Evolutionary conservation across 2,888 invertebrate species (phyloP).

Genomic region (Hartigia nigra): DNA sequence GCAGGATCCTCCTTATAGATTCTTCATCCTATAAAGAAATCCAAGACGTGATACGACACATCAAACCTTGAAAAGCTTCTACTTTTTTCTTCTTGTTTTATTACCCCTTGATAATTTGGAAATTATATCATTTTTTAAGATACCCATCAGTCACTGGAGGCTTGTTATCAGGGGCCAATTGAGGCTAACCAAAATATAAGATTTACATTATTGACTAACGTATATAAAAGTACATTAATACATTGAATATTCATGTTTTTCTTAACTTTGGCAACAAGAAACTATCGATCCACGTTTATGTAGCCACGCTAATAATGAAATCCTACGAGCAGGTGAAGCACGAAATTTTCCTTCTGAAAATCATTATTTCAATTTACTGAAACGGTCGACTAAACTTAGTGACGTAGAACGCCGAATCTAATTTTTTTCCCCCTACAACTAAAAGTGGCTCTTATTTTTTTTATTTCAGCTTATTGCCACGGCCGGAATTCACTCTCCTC

Average conservation of each 20-base stretch:
- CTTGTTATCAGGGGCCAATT: not conserved
- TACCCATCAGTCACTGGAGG: not conserved
- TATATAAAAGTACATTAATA: not conserved
- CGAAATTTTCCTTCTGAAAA: not conserved
- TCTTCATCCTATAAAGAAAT: not conserved
- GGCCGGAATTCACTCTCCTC: conserved; percentile 80
- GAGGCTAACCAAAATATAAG: not conserved
- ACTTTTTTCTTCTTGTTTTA: not conserved
- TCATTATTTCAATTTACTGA: not conserved
- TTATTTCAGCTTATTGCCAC: conserved; percentile 79
- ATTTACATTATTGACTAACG: not conserved
- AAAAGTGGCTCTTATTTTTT: conserved; percentile 6
- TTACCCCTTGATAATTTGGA: not conserved
- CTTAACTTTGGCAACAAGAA: not conserved
- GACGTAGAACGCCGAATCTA: not conserved
- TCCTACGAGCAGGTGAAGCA: not conserved
- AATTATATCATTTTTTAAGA: not conserved
- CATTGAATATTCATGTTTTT: not conserved
- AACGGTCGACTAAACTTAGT: not conserved
- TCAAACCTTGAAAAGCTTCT: not conserved
- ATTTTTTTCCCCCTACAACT: not conserved
- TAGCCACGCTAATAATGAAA: not conserved
- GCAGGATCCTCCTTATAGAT: conserved; percentile 15
- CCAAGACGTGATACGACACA: not conserved
- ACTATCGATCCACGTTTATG: not conserved